These are phyloP conservation scores for Acanthis flammea DNA, from an alignment of 2,797 vertebrate genomes.

Conservation along the genomic window DNA sequence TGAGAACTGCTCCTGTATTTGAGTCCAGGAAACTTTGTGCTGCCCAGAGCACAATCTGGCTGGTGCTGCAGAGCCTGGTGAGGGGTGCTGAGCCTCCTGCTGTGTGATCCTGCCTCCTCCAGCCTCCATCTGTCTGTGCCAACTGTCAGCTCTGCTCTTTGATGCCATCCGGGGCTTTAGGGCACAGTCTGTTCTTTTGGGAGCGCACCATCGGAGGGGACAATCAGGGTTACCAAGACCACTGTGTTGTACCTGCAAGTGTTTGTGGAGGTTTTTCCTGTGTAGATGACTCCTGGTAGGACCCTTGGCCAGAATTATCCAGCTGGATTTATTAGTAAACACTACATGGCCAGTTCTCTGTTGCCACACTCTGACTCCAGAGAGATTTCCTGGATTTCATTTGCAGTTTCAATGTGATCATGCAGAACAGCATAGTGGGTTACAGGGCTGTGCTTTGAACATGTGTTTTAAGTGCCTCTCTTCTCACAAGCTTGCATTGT, in stretches of 20 bases:
- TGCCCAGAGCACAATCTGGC: background rate
- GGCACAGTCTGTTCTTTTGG: slow-evolving; percentile 1
- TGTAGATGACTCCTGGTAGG: background rate
- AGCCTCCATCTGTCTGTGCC: slow-evolving; percentile 54
- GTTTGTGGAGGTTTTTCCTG: background rate
- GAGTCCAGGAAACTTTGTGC: background rate
- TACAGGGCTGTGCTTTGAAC: background rate
- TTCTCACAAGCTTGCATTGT: background rate
- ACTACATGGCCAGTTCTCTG: background rate
- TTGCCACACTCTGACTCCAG: background rate
- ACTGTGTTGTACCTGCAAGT: background rate
- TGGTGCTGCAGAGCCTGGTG: background rate
- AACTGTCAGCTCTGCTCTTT: background rate
- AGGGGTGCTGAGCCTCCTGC: slow-evolving; percentile 42
- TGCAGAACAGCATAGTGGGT: background rate
- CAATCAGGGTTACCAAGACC: background rate
- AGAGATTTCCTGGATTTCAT: background rate
- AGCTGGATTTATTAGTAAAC: background rate
- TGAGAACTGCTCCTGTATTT: background rate
- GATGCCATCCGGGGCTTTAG: background rate
- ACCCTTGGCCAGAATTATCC: background rate
- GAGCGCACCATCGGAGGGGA: background rate
- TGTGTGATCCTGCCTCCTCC: background rate
- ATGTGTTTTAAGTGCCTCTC: background rate
- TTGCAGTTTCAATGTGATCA: background rate